Conservation (phyloP, 1,140 invertebrate genomes). For the Panulirus ornatus region DNA sequence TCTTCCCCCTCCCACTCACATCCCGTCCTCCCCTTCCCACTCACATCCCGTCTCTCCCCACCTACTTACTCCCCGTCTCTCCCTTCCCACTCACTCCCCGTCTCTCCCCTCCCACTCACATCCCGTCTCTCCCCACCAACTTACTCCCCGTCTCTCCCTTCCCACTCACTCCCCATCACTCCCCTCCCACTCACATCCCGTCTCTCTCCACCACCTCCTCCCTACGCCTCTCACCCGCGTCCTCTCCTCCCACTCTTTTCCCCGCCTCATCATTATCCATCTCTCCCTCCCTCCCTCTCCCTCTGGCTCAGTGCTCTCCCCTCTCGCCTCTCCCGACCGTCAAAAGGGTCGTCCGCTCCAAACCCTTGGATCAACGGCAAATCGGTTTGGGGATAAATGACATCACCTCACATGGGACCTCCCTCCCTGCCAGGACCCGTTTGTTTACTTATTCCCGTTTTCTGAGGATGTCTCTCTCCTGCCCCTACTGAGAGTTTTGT, state of each 20-base stretch:
- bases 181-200: neutral
- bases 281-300: neutral
- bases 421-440: neutral
- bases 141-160: neutral
- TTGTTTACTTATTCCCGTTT: constrained; percentile 9
- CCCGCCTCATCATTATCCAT: neutral
- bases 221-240: neutral
- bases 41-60: neutral
- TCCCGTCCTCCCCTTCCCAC: neutral
- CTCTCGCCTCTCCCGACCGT: constrained; percentile 14
- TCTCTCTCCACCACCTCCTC: neutral
- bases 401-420: constrained; percentile 54
- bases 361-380: constrained; percentile 64
- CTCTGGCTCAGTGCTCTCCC: neutral
- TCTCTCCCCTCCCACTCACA: too few relatives aligned
- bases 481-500: neutral
- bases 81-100: neutral
- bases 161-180: neutral
- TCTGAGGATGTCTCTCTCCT: neutral
- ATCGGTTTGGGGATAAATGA: constrained; percentile 73
- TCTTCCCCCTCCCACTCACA: neutral
- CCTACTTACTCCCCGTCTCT: neutral
- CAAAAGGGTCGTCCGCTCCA: constrained; percentile 56
- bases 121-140: neutral
- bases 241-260: neutral